These are phyloP conservation scores for Synodontis membranacea DNA, from an alignment of 2,113 vertebrate genomes.

Conservation along the genomic window DNA sequence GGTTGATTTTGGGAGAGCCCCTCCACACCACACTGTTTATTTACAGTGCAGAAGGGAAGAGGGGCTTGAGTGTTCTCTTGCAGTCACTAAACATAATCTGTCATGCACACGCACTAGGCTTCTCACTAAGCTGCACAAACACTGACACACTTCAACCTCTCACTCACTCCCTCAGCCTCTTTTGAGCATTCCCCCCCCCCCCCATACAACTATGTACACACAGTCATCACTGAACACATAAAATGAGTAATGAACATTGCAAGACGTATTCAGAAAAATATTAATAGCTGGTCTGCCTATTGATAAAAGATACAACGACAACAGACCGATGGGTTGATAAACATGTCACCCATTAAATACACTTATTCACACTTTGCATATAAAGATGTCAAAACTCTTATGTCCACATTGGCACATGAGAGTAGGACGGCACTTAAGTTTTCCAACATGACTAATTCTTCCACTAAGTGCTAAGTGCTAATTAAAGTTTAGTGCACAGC, in stretches of 20 bases:
- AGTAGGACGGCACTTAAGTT: neutral
- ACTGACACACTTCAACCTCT: slow-evolving; percentile 50
- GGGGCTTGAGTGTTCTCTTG: slow-evolving; percentile 56
- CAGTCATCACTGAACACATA: neutral
- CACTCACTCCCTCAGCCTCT: slow-evolving; percentile 17
- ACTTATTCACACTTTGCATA: slow-evolving; percentile 11
- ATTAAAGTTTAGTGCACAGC: slow-evolving; percentile 17
- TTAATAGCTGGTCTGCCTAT: neutral
- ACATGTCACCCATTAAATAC: slow-evolving; percentile 1
- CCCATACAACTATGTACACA: neutral
- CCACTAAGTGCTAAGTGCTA: neutral
- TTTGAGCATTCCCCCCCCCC: slow-evolving; percentile 11
- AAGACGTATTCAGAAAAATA: neutral
- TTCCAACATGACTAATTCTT: slow-evolving; percentile 26
- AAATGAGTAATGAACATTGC: neutral
- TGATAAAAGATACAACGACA: neutral
- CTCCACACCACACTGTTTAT: slow-evolving; percentile 59
- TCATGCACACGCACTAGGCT: slow-evolving; percentile 53
- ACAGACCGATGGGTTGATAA: neutral
- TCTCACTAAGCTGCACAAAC: slow-evolving; percentile 51
- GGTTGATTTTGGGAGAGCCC: slow-evolving; percentile 49
- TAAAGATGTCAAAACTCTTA: slow-evolving; percentile 12
- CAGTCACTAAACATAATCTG: slow-evolving; percentile 58
- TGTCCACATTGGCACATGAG: slow-evolving; percentile 2
- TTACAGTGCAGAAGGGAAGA: slow-evolving; percentile 58